A percentile compares a stretch with the other conserved stretches of the same genome.
phyloP scores from a whole-genome alignment of 2,797 vertebrate genomes.

The Enteromius trimaculatus region DNA sequence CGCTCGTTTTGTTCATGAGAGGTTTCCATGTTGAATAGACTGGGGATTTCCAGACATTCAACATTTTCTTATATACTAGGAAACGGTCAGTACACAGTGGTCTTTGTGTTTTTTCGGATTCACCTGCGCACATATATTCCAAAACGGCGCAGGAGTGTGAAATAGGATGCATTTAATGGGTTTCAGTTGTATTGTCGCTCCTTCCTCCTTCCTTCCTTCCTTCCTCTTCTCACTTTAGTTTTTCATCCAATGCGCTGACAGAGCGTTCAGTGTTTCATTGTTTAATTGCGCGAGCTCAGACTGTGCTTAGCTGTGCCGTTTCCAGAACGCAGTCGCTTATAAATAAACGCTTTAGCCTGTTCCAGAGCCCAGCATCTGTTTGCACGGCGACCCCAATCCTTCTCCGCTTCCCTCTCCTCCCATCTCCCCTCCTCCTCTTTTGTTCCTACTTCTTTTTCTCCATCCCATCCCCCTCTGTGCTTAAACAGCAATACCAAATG shows the following conservation, averaged over 20 bases:
- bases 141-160: neutral
- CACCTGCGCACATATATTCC: neutral
- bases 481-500: slow-evolving; percentile 1
- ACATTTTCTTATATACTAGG: neutral
- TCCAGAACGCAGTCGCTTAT: slow-evolving; percentile 31
- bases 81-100: neutral
- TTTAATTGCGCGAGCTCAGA: slow-evolving; percentile 45
- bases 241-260: neutral
- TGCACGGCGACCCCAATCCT: slow-evolving; percentile 46
- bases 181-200: slow-evolving; percentile 21
- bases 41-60: neutral
- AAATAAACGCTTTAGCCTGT: slow-evolving; percentile 49
- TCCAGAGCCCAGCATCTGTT: slow-evolving; percentile 49
- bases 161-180: neutral
- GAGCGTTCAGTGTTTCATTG: slow-evolving; percentile 28
- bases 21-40: neutral
- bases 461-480: slow-evolving; percentile 20
- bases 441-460: slow-evolving; percentile 62
- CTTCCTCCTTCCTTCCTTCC: slow-evolving; percentile 9
- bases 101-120: neutral
- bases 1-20: too few species aligned
- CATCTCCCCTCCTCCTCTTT: slow-evolving; percentile 31
- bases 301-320: slow-evolving; percentile 45
- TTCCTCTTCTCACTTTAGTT: slow-evolving; percentile 29
- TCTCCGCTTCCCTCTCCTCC: slow-evolving; percentile 30